Base-by-base conservation (phyloP, 2,888 invertebrate species). In the Stictocephala bisonia region DNA sequence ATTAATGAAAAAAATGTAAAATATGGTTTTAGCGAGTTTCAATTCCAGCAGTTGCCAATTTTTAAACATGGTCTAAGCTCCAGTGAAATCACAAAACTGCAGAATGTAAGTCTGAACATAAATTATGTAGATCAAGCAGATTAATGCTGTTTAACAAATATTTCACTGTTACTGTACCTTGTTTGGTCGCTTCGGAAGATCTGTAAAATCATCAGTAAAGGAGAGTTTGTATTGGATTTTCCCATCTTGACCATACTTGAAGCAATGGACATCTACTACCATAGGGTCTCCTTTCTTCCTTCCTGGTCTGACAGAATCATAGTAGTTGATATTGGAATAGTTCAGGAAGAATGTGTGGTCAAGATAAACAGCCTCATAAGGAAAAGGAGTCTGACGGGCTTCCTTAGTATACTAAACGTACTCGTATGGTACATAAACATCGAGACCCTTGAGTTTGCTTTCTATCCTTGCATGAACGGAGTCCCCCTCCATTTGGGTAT, bases 401-500 rank as follows among this genome's bases (percentile, higher is more conserved):
- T 15, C 35, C 18, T 51, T 35, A 2, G 73, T 70, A 27, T 40
- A 64, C 35, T 51, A 20, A 13, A 69, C 41, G 29, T 51, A 64
- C 44, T 75, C 69, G 44, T 40, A 44, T 29, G 71, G 74, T 18
- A 71, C 27, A 24, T 66, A 64, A 2, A 74, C 44, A 15, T 74
- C 71, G 7, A 56, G n/a, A 27, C 53, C 26, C 29, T 60, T 18
- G 31, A 51, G 58, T 26, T 20, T 64, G 15, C 26, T 41, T 29
- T 82, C 80, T 18, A 81, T 79, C 22, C 53, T 50, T 27, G 77
- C 75, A 66, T 82, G 81, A 29, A 81, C 79, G 2, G 74, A 76
- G 70, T 82, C 81, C 29, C 77, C 76, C 72, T 81, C 80, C 78
- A 80, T 81, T 74, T 81, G 80, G 11, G 81, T 81, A 71, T 81